Evolutionary conservation across 2,888 invertebrate genomes (phyloP), one percentile per base, ranked within the genome.

Genomic region (Noctua fimbriata): DNA sequence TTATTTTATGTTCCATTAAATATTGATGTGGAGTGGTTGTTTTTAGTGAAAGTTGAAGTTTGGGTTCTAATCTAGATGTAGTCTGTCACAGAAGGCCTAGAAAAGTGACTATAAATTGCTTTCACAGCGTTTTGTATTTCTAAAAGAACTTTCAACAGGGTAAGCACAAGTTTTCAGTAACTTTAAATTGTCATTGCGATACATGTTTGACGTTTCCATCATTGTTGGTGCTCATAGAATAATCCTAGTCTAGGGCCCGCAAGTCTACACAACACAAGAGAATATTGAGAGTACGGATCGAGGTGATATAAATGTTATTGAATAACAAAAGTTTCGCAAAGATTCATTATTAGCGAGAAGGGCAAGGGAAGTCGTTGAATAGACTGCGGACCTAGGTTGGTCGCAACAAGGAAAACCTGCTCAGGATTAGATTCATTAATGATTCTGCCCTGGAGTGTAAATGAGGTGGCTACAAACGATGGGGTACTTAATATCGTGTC

Each of bases 1-100:
- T 79, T 79, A 52, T 80, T 79, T 41, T 80, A 52, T 69, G 44
- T 85, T 85, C 28, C 16, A 63, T 81, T 85, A 36, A 47, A 63
- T 79, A 85, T 80, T 85, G 14, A 84, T 69, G 36, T 47, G 21
- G 16, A 47, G 18, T 63, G 44, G 44, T 63, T 63, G 36, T 63
- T 69, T 55, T 14, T 12, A 69, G 60, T n/a, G n/a, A n/a, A n/a
- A n/a, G n/a, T n/a, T 9, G 32, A 66, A n/a, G 24, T 36, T 52
- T 47, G 2, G 28, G 21, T 47, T 66, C 4, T 63, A 18, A 49
- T 36, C 24, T 83, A 41, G 2, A 36, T 58, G n/a, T 9, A 83
- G n/a, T 32, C 24, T 24, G 18, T 36, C 65, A 36, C 21, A 24
- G 18, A 28, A 28, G 28, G 18, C 28, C 7, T 60, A 60, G 55